Evolutionary conservation across 2,113 vertebrate genomes (phyloP), one percentile per base, ranked within the genome.

Genomic region (Pterophyllum scalare): DNA sequence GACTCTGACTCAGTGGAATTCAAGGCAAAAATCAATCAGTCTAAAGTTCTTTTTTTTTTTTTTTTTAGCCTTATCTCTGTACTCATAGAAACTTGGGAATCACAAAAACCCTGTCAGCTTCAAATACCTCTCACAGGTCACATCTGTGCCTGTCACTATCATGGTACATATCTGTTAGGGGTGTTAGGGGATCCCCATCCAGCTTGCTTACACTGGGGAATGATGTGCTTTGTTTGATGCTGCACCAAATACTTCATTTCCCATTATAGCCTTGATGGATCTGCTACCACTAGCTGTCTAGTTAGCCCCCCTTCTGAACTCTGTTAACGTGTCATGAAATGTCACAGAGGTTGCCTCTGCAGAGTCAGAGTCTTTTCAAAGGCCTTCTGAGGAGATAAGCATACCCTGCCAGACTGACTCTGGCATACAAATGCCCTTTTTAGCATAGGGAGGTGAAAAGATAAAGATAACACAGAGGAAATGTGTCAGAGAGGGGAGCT

Each of bases 391-490:
- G 60, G 64, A 91, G 93, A 94, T 94, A 94, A 93, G 87, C 83
- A 15, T 2, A 79, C 38, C 77, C 85, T 67, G 90, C 79, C 83
- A 59, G 40, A 70, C 59, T 57, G 72, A 72, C 84, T 81, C 75
- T 60, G 79, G 92, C 93, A 94, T 94, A 93, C 91, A 91, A 93
- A 93, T 93, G 81, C 7, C 87, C 90, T 84, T 83, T 81, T 94
- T 91, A 91, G 88, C 91, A 92, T 82, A 81, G 57, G 9, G 57
- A 85, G 90, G 89, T 85, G 88, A 89, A 91, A 81, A 62, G 65
- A 62, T 54, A 80, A 28, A 77, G 93, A 91, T 91, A 93, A 90
- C 61, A 20, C 57, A n/a, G 52, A 59, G 85, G 65, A 79, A 85
- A 80, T 24, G 83, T 85, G 87, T 79, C 82, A 72, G 56, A 24